phyloP scores from a whole-genome alignment of 2,113 vertebrate species.

The Burhinus bistriatus region DNA sequence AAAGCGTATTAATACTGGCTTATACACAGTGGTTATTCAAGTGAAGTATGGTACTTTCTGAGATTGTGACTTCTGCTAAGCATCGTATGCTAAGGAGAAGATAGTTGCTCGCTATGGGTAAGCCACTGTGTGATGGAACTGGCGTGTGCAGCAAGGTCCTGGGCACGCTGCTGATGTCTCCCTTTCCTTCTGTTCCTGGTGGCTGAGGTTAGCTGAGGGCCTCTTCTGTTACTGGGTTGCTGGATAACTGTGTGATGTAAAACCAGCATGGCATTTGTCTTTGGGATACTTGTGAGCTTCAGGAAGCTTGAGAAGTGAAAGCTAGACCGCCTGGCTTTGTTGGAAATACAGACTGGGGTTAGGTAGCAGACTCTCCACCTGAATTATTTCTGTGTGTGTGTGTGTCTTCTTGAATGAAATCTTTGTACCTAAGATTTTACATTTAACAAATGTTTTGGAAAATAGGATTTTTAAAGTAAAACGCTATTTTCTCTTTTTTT shows the following conservation, averaged over 20 bases:
- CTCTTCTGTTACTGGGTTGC: background rate
- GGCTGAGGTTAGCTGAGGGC: background rate
- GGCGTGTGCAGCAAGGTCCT: background rate
- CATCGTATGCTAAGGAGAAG: fast-evolving
- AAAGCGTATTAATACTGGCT: fast-evolving
- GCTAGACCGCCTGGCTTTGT: background rate
- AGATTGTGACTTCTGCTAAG: background rate
- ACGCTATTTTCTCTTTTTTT: background rate
- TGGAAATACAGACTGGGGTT: background rate
- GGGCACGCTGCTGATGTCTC: fast-evolving
- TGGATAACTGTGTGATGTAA: background rate
- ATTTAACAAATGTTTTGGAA: background rate
- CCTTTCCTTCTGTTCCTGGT: background rate
- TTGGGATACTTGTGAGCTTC: background rate
- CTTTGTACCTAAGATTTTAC: background rate
- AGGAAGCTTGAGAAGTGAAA: background rate
- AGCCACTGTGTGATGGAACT: background rate
- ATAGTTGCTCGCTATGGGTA: background rate
- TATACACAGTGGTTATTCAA: fast-evolving
- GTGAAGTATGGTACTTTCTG: background rate
- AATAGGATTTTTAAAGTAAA: background rate
- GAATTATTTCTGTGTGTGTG: fast-evolving
- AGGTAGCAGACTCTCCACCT: background rate
- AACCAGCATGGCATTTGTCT: fast-evolving
- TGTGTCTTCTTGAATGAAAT: background rate